phyloP scores from a whole-genome alignment of 2,797 vertebrate genomes.

The Cichlasoma orientale region DNA sequence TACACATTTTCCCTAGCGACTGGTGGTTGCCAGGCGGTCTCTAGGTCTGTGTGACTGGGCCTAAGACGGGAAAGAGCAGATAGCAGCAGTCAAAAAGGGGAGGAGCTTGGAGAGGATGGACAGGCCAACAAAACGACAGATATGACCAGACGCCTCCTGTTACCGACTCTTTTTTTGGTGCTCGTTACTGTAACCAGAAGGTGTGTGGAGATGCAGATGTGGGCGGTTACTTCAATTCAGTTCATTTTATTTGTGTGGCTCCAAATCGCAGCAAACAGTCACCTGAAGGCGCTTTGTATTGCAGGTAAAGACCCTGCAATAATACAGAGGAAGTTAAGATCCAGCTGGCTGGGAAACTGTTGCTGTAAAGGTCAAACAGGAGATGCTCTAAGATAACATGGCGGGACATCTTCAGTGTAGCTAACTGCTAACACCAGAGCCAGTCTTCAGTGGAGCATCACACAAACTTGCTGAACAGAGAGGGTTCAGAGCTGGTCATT shows the following conservation, averaged over 20 bases:
- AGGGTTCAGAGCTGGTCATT: background rate
- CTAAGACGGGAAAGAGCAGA: background rate
- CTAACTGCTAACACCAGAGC: background rate
- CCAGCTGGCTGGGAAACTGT: background rate
- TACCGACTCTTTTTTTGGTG: too few relatives aligned
- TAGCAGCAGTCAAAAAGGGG: too few relatives aligned
- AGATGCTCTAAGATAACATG: background rate
- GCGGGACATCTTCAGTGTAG: background rate
- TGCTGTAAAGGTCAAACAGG: background rate
- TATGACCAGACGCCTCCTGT: too few relatives aligned
- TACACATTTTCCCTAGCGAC: too few relatives aligned
- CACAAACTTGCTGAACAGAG: background rate
- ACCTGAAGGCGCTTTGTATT: too few relatives aligned
- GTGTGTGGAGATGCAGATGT: background rate
- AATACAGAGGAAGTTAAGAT: background rate
- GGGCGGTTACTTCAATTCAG: too few relatives aligned
- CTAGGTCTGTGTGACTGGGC: background rate
- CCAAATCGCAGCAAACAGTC: too few relatives aligned
- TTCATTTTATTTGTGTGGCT: too few relatives aligned
- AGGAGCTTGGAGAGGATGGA: too few relatives aligned
- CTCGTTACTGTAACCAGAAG: too few relatives aligned
- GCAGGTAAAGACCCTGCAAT: too few relatives aligned
- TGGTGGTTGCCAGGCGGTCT: background rate
- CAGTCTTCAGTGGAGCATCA: background rate
- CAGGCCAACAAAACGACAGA: background rate